Conservation (phyloP, 2,888 invertebrate species). For the Chalcis sispes region DNA sequence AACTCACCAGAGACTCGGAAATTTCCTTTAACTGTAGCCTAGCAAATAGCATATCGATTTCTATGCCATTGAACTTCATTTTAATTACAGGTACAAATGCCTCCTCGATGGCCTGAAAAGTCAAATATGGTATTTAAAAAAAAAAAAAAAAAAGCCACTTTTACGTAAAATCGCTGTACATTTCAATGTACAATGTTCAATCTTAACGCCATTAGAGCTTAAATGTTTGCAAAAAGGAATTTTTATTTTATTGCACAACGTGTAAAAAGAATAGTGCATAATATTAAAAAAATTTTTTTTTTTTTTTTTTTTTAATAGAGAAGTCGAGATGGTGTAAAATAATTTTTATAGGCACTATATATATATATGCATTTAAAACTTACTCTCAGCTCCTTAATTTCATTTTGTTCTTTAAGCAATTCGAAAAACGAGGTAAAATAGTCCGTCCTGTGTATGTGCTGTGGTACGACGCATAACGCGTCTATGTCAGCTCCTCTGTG, state of each 20-base stretch:
- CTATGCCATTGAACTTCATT: conserved; percentile 98
- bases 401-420: conserved; percentile 88
- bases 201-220: too few species aligned
- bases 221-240: too few species aligned
- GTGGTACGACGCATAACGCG: conserved; percentile 97
- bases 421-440: conserved; percentile 97
- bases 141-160: too few species aligned
- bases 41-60: conserved; percentile 98
- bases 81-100: conserved; percentile 99
- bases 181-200: too few species aligned
- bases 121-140: too few species aligned
- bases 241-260: too few species aligned
- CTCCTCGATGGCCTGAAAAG: conserved; percentile 88
- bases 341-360: too few species aligned
- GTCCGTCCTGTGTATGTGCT: conserved; percentile 94
- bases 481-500: conserved; percentile 99
- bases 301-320: neutral
- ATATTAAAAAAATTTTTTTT: too few species aligned
- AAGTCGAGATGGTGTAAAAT: too few species aligned
- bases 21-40: conserved; percentile 95
- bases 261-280: too few species aligned
- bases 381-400: conserved; percentile 88
- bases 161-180: too few species aligned
- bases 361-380: neutral
- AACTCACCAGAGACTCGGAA: conserved; percentile 83